These are phyloP conservation scores for rabbit (Oryctolagus cuniculus) DNA, from an alignment of 2,113 vertebrate genomes.

Conservation along the genomic window DNA sequence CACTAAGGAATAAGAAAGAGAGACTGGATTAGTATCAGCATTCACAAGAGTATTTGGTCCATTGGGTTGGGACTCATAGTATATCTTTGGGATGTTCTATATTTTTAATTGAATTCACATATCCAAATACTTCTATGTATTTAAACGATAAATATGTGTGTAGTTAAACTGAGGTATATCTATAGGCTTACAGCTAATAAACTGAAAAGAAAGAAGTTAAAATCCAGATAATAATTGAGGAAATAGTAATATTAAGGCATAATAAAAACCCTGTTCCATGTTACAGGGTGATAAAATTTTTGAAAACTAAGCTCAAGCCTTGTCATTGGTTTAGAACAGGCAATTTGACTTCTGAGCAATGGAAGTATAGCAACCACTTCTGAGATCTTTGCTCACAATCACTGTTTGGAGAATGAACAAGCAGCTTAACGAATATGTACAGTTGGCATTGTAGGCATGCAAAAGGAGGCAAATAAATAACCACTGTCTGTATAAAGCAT, in stretches of 20 bases:
- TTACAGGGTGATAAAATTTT: background rate
- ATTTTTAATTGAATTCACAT: slow-evolving; percentile 21
- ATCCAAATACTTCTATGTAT: too few relatives aligned
- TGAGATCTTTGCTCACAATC: background rate
- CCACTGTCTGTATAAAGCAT: background rate
- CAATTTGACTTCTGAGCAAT: background rate
- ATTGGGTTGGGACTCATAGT: background rate
- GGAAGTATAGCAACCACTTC: background rate
- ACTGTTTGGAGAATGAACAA: background rate
- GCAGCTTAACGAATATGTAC: background rate
- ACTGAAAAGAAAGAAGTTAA: slow-evolving; percentile 4
- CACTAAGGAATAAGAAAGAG: background rate
- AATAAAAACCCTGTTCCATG: background rate
- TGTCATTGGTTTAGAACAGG: background rate
- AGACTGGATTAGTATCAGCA: background rate
- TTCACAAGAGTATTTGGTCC: background rate
- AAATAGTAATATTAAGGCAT: background rate
- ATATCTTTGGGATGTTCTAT: background rate
- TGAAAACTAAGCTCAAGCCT: background rate
- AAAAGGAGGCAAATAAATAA: too few relatives aligned
- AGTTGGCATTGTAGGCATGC: background rate
- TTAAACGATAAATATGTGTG: background rate
- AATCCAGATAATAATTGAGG: background rate
- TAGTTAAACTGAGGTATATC: background rate
- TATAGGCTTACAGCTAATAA: background rate